Percentiles rank a stretch among this genome's conserved stretches.
Evolutionary conservation across 37 sponge, comb jelly and placozoan genomes (phyloP).

Genomic region (Halisarca cf. caerulea): DNA sequence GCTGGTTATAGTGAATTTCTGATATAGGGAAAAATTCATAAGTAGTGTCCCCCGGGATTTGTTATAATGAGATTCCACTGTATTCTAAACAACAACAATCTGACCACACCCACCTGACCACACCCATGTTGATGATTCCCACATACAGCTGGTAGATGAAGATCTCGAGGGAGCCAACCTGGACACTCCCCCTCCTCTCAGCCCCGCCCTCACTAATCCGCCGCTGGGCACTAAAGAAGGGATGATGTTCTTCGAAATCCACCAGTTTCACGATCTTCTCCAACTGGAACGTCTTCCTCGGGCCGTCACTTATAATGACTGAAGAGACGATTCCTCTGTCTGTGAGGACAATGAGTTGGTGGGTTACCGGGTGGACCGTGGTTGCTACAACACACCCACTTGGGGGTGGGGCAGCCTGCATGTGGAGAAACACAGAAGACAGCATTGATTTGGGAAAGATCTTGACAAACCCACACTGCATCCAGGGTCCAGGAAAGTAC

Average conservation of each 20-base stretch:
- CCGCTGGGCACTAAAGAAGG: neutral
- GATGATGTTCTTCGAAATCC: slow-evolving; percentile 23
- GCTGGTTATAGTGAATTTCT: no score
- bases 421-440: neutral
- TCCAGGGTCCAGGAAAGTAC: no score
- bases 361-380: neutral
- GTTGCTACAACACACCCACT: slow-evolving; percentile 4
- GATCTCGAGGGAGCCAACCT: slow-evolving; percentile 3
- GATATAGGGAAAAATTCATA: no score
- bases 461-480: no score
- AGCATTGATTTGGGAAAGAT: no score
- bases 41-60: no score
- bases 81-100: no score
- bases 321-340: neutral
- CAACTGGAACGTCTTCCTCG: neutral
- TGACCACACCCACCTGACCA: slow-evolving; percentile 51
- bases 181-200: neutral
- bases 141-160: slow-evolving; percentile 51
- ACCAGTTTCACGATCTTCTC: neutral
- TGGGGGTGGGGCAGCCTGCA: neutral
- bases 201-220: neutral
- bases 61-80: no score
- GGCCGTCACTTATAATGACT: no score
- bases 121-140: slow-evolving; percentile 56
- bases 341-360: slow-evolving; percentile 8